phyloP scores from a whole-genome alignment of 2,888 invertebrate genomes.

The Drosophila anomelani region DNA sequence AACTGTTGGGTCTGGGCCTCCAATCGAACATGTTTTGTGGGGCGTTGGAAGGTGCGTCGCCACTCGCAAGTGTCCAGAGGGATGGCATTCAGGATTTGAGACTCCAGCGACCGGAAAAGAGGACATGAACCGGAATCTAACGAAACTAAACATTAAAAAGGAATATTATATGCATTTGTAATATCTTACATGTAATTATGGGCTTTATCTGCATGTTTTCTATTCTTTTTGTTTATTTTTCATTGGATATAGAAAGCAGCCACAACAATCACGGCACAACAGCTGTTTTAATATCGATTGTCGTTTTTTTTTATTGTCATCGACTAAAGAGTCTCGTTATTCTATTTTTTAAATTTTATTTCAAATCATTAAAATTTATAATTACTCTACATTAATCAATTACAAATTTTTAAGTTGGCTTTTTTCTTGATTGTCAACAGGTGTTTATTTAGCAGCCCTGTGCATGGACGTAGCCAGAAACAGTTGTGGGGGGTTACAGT shows the following conservation, averaged over 20 bases:
- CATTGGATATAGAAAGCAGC: conserved; percentile 27
- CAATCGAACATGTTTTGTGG: conserved; percentile 92
- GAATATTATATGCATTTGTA: not conserved
- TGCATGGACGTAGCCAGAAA: not conserved
- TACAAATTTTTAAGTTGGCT: too few species aligned
- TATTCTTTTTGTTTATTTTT: conserved; percentile 48
- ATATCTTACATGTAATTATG: conserved; percentile 81
- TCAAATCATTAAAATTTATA: not conserved
- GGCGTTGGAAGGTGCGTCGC: conserved; percentile 95
- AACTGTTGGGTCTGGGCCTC: conserved; percentile 93
- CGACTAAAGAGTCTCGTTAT: too few species aligned
- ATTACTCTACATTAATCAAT: not conserved
- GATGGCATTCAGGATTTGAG: conserved; percentile 91
- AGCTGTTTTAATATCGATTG: conserved; percentile 28
- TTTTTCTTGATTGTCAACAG: not conserved
- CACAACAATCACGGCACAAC: conserved; percentile 6
- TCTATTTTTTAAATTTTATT: not conserved
- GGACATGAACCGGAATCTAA: conserved; percentile 93
- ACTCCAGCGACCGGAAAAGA: conserved; percentile 92
- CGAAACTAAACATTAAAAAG: accelerated
- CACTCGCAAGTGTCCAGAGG: conserved; percentile 96
- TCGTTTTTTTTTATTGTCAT: not conserved
- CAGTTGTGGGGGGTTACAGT: accelerated
- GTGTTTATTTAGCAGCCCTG: conserved; percentile 25
- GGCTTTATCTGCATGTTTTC: conserved; percentile 82